A percentile compares a stretch with the other conserved stretches of the same genome.
Conservation (phyloP, 92 coral and sea anemone genomes). For the Epizoanthus fatuus region DNA sequence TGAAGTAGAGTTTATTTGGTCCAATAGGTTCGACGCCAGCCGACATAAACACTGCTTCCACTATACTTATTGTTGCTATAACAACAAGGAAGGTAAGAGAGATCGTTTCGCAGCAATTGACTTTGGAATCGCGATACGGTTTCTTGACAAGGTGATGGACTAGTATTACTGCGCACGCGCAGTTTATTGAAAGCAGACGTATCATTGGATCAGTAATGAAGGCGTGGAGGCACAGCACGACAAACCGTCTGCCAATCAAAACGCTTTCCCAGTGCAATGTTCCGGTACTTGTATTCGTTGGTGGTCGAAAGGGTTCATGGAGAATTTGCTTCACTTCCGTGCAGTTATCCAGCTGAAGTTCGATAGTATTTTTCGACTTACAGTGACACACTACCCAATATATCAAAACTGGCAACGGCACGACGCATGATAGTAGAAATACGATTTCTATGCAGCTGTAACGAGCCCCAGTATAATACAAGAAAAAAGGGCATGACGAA, state of each 20-base stretch:
- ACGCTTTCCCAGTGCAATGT: slow-evolving; percentile 68
- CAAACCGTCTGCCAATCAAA: slow-evolving; percentile 54
- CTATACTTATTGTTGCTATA: slow-evolving; percentile 50
- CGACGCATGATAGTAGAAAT: slow-evolving; percentile 38
- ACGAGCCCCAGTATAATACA: slow-evolving; percentile 63
- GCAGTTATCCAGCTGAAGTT: not conserved
- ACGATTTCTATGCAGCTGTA: slow-evolving; percentile 27
- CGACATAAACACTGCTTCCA: slow-evolving; percentile 43
- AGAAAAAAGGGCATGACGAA: slow-evolving; percentile 42
- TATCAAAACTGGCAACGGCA: slow-evolving; percentile 48
- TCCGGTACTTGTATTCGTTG: slow-evolving; percentile 25
- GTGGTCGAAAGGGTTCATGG: slow-evolving; percentile 54
- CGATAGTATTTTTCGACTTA: not conserved
- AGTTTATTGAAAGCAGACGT: slow-evolving; percentile 33
- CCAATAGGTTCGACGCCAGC: slow-evolving; percentile 45
- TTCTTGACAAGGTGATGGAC: slow-evolving; percentile 38
- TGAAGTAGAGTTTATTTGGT: not conserved
- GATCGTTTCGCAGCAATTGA: slow-evolving; percentile 47
- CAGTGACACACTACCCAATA: slow-evolving; percentile 28
- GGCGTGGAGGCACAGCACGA: slow-evolving; percentile 44
- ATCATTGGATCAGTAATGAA: slow-evolving; percentile 37
- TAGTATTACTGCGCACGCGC: slow-evolving; percentile 44
- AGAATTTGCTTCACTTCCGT: slow-evolving; percentile 47
- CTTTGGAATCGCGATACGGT: slow-evolving; percentile 50
- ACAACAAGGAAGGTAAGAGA: slow-evolving; percentile 41